phyloP scores from a whole-genome alignment of 1,140 invertebrate species.

The Gryllus bimaculatus region DNA sequence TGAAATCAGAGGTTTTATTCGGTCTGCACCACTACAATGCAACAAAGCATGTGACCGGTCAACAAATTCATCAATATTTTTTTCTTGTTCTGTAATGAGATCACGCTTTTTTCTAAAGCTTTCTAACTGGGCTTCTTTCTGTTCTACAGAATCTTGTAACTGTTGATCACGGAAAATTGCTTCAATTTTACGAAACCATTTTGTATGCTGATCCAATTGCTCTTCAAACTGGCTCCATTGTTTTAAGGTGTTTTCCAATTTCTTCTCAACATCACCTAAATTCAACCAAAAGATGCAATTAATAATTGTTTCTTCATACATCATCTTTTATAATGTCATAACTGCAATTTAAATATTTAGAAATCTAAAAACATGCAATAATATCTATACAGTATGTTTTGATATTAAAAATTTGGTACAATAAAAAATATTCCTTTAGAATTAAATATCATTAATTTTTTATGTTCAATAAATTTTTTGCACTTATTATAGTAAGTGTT shows the following conservation, averaged over 20 bases:
- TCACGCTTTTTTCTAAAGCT: slow-evolving; percentile 64
- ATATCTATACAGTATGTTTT: no score
- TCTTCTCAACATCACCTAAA: slow-evolving; percentile 27
- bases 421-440: no score
- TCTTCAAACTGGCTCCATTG: slow-evolving; percentile 85
- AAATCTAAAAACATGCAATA: no score
- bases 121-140: slow-evolving; percentile 70
- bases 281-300: not conserved
- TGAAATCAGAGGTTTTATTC: slow-evolving; percentile 76
- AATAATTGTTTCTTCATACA: not conserved
- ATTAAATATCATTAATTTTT: no score
- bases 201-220: slow-evolving; percentile 62
- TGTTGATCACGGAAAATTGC: slow-evolving; percentile 74
- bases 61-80: slow-evolving; percentile 76
- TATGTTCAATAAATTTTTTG: no score
- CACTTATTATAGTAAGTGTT: no score
- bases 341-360: no score
- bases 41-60: slow-evolving; percentile 81
- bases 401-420: no score
- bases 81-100: slow-evolving; percentile 62
- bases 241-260: slow-evolving; percentile 58
- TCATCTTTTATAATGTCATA: no score
- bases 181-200: slow-evolving; percentile 80
- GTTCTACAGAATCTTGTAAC: slow-evolving; percentile 64
- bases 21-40: slow-evolving; percentile 72